Percentiles rank a stretch among this genome's conserved stretches.
Evolutionary conservation across 2,797 vertebrate genomes (phyloP).

Genomic region (Poeciliopsis turneri): DNA sequence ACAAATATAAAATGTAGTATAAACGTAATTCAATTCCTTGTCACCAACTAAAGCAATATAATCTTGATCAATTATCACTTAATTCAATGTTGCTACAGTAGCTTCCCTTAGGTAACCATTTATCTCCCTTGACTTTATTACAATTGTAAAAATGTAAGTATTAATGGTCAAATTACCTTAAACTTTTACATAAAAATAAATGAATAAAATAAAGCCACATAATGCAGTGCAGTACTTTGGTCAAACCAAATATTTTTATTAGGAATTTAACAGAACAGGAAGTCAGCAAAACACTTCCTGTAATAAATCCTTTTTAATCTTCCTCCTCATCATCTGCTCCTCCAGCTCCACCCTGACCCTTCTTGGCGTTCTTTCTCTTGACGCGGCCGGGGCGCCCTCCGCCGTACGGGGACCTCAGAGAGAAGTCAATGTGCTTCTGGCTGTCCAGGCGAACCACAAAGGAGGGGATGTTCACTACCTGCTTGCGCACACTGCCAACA

Average conservation of each 20-base stretch:
- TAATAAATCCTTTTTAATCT: slow-evolving; percentile 79
- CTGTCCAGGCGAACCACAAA: slow-evolving; percentile 95
- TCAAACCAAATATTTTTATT: slow-evolving; percentile 73
- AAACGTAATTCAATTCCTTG: background rate
- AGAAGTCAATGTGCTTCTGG: slow-evolving; percentile 97
- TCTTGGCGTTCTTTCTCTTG: slow-evolving; percentile 97
- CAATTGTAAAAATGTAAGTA: background rate
- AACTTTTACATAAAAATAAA: background rate
- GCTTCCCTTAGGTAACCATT: background rate
- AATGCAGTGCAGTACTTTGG: slow-evolving; percentile 5
- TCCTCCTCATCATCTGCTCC: slow-evolving; percentile 92
- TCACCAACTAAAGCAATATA: background rate
- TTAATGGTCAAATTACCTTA: background rate
- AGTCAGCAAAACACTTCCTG: slow-evolving; percentile 29
- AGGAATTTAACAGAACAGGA: slow-evolving; percentile 53
- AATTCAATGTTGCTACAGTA: background rate
- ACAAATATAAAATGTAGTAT: background rate
- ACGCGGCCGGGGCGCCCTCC: slow-evolving; percentile 91
- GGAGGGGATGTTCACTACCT: slow-evolving; percentile 95
- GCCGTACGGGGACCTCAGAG: slow-evolving; percentile 91
- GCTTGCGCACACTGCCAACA: slow-evolving; percentile 88
- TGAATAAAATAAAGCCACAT: no score
- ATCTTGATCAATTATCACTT: background rate
- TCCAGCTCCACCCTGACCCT: slow-evolving; percentile 89
- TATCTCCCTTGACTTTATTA: background rate